A percentile compares a stretch with the other conserved stretches of the same genome.
phyloP scores from a whole-genome alignment of 2,888 invertebrate genomes.

The Pollenia labialis region DNA sequence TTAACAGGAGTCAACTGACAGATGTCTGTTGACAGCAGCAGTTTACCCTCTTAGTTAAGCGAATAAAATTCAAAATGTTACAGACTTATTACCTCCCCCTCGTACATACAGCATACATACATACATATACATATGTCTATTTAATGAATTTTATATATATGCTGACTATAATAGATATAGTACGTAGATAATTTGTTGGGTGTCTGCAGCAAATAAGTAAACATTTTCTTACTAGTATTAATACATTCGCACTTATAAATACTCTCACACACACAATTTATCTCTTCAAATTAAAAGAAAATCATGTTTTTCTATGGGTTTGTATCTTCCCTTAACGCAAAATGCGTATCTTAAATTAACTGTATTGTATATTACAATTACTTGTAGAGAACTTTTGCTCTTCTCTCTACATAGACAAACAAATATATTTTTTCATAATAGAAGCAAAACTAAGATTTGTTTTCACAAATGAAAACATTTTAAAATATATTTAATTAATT shows the following conservation, averaged over 20 bases:
- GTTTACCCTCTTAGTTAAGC: no score
- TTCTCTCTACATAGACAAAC: neutral
- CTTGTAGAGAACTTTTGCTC: neutral
- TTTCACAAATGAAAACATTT: slow-evolving; percentile 2
- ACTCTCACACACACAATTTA: neutral
- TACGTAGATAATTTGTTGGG: neutral
- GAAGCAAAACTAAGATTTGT: neutral
- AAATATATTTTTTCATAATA: neutral
- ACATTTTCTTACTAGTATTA: neutral
- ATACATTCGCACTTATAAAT: neutral
- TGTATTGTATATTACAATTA: slow-evolving; percentile 1
- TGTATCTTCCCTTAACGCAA: slow-evolving; percentile 15
- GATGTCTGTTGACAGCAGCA: no score
- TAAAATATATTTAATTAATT: slow-evolving; percentile 3
- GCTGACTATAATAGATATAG: no score
- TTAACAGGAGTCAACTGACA: no score
- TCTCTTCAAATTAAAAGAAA: slow-evolving; percentile 7
- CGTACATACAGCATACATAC: neutral
- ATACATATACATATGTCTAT: neutral
- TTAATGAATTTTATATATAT: no score
- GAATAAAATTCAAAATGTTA: no score
- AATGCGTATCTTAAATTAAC: slow-evolving; percentile 5
- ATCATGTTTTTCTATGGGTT: slow-evolving; percentile 22
- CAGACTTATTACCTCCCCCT: neutral
- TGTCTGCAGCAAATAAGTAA: neutral